These are phyloP conservation scores for Embidobia sp. DNA, from an alignment of 2,888 invertebrate genomes.

Conservation along the genomic window DNA sequence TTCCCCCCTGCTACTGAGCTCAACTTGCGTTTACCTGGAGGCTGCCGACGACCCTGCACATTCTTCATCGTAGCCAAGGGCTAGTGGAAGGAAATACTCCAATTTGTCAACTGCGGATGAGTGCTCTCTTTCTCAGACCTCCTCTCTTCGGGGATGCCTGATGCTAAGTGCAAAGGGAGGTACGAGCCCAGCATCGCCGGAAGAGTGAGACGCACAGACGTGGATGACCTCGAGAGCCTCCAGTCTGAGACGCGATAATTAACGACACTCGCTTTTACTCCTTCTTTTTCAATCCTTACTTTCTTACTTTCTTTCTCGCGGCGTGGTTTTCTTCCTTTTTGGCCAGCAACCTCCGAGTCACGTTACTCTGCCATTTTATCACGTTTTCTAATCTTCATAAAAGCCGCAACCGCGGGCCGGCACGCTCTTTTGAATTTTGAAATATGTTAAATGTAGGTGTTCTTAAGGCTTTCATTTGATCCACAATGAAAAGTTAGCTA, in stretches of 20 bases:
- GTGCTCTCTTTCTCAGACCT: constrained; percentile 68
- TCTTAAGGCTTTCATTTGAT: too few species aligned
- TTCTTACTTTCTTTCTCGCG: constrained; percentile 16
- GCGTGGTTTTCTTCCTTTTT: background rate
- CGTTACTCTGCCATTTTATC: constrained; percentile 40
- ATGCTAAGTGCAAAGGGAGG: constrained; percentile 37
- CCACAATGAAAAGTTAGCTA: too few species aligned
- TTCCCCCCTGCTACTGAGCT: constrained; percentile 3
- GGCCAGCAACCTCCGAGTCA: too few species aligned
- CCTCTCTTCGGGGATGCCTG: constrained; percentile 40
- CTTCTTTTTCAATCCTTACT: constrained; percentile 25
- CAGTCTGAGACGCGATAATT: constrained; percentile 63
- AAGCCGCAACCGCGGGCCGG: constrained; percentile 1
- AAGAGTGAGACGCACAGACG: constrained; percentile 8
- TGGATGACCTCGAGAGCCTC: constrained; percentile 43
- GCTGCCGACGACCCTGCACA: constrained; percentile 50
- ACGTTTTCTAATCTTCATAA: constrained; percentile 30
- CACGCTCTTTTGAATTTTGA: too few species aligned
- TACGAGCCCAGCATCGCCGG: background rate
- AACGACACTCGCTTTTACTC: constrained; percentile 45
- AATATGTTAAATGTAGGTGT: too few species aligned
- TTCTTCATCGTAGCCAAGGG: constrained; percentile 56
- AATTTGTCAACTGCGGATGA: constrained; percentile 72
- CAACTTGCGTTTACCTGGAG: constrained; percentile 53
- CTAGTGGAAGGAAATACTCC: constrained; percentile 69